Base-by-base conservation (phyloP, 2,797 vertebrate species). In the Rhynchotus rufescens region DNA sequence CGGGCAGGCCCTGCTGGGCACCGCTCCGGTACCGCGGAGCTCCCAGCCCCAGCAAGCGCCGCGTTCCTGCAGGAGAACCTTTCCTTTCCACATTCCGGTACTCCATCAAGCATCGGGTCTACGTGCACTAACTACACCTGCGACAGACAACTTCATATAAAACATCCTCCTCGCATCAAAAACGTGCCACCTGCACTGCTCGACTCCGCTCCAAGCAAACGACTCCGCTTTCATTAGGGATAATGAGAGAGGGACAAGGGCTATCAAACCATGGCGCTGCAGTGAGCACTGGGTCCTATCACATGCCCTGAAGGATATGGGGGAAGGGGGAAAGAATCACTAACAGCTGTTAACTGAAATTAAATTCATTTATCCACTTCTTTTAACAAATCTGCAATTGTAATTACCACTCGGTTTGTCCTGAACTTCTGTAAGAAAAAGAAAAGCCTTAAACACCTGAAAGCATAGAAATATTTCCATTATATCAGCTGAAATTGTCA, bases 271-370 rank as follows among this genome's bases (percentile, higher is more conserved):
- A 61, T 4, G 16, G 30, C 15, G 79, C 77, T 57, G 59, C 38
- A 52, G 69, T 84, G 82, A 94, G 91, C 84, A 78, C 71, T 84
- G 79, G 84, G 81, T 83, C 87, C 94, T 82, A 44, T 86, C 47
- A 12, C 77, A 94, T 88, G 95, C 93, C 84, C 84, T 66, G 61
- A 52, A 17, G 90, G 88, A 85, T 77, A 10, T 4, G 38, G 42
- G 32, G 28, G 15, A 15, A 23, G 44, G n/a, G 8, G 28, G 15
- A 12, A 54, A 76, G 51, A 60, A 91, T 88, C 64, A 45, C 81
- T 64, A 90, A 67, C 54, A 7, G 88, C 80, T 87, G 96, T 93
- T 93, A 95, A 91, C 92, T 96, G 93, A 95, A 96, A 95, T 77
- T 93, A 81, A 90, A 76, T 87, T 73, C 80, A 76, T 85, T 69